A percentile compares a stretch with the other conserved stretches of the same genome.
These are phyloP conservation scores for Channa maculata DNA, from an alignment of 2,113 vertebrate species.

Conservation along the genomic window DNA sequence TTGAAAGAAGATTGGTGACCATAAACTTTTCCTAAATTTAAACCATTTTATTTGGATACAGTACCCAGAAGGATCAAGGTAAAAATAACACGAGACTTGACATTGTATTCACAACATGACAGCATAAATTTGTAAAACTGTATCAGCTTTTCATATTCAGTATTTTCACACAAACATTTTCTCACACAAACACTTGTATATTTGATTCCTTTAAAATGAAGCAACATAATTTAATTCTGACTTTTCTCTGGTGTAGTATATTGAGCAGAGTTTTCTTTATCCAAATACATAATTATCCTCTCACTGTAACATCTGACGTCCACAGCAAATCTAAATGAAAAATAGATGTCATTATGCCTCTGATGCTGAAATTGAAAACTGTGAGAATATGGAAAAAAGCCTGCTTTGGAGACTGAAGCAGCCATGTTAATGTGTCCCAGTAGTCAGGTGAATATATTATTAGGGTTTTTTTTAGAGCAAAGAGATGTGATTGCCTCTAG, in stretches of 20 bases:
- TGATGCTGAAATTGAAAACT: conserved; percentile 48
- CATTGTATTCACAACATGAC: no score
- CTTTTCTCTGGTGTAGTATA: neutral
- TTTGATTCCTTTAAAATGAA: conserved; percentile 23
- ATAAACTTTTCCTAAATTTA: no score
- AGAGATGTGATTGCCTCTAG: conserved; percentile 31
- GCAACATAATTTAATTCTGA: neutral
- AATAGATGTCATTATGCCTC: conserved; percentile 47
- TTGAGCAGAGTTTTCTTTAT: conserved; percentile 29
- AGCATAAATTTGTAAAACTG: neutral
- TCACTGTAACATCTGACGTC: conserved; percentile 19
- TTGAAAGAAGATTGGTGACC: no score
- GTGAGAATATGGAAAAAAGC: conserved; percentile 29
- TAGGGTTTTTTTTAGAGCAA: conserved; percentile 12
- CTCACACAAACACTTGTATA: neutral
- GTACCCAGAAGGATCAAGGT: neutral
- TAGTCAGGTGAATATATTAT: conserved; percentile 50
- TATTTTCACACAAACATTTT: neutral
- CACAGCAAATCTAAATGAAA: conserved; percentile 55
- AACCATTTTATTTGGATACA: no score
- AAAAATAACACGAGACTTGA: no score
- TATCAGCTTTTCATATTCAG: neutral
- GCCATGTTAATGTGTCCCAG: conserved; percentile 27
- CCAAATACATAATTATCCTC: conserved; percentile 50
- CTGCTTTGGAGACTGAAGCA: conserved; percentile 23